Conservation (phyloP, 2,888 invertebrate genomes). For the Amphipyra tragopoginis region DNA sequence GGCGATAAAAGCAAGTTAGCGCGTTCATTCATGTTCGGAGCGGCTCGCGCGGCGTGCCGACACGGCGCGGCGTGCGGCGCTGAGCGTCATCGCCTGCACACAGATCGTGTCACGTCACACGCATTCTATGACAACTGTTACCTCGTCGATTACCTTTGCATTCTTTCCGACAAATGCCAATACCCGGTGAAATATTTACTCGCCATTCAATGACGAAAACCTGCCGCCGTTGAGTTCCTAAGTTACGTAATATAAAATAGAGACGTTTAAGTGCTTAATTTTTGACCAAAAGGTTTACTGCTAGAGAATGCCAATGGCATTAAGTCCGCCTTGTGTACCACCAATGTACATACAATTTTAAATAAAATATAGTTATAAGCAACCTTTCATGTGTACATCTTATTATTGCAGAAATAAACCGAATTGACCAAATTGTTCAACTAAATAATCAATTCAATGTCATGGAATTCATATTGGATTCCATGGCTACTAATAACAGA, state of each 20-base stretch:
- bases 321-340: too few relatives aligned
- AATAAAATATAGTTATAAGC: too few relatives aligned
- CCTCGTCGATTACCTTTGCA: constrained; percentile 73
- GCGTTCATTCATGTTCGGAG: constrained; percentile 71
- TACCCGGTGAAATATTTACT: constrained; percentile 26
- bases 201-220: constrained; percentile 30
- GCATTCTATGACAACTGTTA: constrained; percentile 81
- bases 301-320: too few relatives aligned
- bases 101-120: constrained; percentile 70
- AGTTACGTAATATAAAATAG: background rate
- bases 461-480: background rate
- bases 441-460: too few relatives aligned
- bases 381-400: too few relatives aligned
- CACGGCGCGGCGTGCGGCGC: constrained; percentile 40
- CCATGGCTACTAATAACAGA: background rate
- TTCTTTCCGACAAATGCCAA: constrained; percentile 48
- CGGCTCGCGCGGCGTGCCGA: constrained; percentile 44
- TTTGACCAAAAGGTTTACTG: too few relatives aligned
- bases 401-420: too few relatives aligned
- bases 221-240: constrained; percentile 8
- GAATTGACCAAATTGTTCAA: too few relatives aligned
- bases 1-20: constrained; percentile 82
- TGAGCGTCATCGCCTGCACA: constrained; percentile 44
- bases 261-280: constrained; percentile 1
- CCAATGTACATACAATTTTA: too few relatives aligned